Base-by-base conservation (phyloP, 2,113 vertebrate species). In the Pongo abelii region DNA sequence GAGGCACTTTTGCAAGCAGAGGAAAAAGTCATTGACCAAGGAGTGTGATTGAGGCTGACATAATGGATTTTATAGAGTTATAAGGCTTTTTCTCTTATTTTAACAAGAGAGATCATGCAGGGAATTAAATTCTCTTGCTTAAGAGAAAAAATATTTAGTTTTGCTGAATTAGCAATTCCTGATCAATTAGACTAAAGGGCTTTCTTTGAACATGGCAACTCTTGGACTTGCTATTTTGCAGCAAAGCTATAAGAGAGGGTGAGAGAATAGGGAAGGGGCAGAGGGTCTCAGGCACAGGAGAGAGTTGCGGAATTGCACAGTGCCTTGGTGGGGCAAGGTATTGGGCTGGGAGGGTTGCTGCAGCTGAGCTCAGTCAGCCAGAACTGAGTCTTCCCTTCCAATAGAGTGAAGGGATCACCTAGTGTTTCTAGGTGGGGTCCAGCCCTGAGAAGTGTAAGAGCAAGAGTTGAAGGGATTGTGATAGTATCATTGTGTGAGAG, bases 111-210 rank as follows among this genome's bases (percentile, higher is more conserved):
- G 32, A 83, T 78, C 32, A 22, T 84, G 22, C 59, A 64, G 89
- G 69, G 90, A 93, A 81, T 94, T 75, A 84, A 69, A 27, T 89
- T 93, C 59, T 94, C n/a, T 94, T 95, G 40, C 78, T 0, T 64
- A 64, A 64, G 10, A 72, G 85, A 84, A 17, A 64, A 64, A 30
- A 64, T 64, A 14, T 64, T 85, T 17, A 40, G 83, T 89, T 95
- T 95, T 92, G 86, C 96, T 93, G 48, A 94, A 87, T 78, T 69
- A 92, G 93, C 59, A 93, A 77, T 96, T 91, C 92, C 78, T 52
- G 23, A 96, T 92, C 95, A 86, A 77, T 97, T 93, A 97, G 89
- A 87, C 74, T 64, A 74, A 79, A 86, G 74, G 8, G n/a, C 23
- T 97, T 91, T 96, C 91, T 87, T 74, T 92, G 59, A 88, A 75